These are phyloP conservation scores for Meandrina meandrites DNA, from an alignment of 92 coral and sea anemone species.

Conservation along the genomic window DNA sequence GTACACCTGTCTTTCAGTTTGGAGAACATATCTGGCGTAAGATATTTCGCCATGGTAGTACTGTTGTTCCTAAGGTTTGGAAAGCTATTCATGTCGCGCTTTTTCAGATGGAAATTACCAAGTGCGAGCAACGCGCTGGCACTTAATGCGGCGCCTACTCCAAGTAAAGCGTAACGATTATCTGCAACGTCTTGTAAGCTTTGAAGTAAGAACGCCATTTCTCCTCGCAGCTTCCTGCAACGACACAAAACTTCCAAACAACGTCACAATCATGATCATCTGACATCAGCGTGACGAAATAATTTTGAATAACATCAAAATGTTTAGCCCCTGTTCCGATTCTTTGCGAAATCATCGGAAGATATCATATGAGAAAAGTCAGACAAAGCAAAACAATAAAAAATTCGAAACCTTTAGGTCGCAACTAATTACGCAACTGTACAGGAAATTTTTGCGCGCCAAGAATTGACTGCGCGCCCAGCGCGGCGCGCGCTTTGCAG, in stretches of 20 bases:
- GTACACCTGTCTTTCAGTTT: conserved; percentile 37
- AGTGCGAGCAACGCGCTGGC: not conserved
- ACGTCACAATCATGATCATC: not conserved
- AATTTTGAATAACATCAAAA: not conserved
- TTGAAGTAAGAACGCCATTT: conserved; percentile 8
- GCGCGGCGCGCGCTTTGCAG: not conserved
- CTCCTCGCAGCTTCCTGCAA: not conserved
- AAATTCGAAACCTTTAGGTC: too few species aligned
- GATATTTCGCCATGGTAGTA: conserved; percentile 22
- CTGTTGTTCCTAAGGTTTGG: conserved; percentile 28
- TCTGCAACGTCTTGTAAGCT: not conserved
- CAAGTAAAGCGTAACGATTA: not conserved
- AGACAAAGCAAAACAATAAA: too few species aligned
- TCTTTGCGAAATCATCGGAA: not conserved
- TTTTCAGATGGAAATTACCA: not conserved
- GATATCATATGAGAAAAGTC: not conserved
- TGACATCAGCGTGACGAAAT: not conserved
- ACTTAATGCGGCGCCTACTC: conserved; percentile 5
- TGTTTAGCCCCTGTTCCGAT: too few species aligned
- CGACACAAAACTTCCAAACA: not conserved
- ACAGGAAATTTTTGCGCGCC: not conserved
- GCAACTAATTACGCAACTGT: too few species aligned
- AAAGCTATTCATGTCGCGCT: conserved; percentile 19
- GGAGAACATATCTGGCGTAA: conserved; percentile 26
- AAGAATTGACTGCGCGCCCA: too few species aligned